phyloP scores from a whole-genome alignment of 2,113 vertebrate genomes.

The Passer domesticus region DNA sequence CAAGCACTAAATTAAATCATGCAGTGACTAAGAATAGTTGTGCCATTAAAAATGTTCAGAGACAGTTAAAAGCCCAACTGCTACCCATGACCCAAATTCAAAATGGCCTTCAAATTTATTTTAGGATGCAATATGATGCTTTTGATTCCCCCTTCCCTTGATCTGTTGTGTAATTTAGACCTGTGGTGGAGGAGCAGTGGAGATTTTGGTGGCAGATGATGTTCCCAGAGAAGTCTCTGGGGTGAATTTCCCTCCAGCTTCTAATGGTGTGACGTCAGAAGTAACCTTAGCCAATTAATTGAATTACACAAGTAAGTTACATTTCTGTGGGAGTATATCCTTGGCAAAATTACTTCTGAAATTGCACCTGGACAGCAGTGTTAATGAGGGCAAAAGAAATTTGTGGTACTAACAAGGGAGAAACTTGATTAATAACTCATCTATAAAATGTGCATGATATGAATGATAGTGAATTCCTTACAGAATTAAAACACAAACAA shows the following conservation, averaged over 20 bases:
- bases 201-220: neutral
- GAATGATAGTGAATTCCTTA: neutral
- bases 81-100: neutral
- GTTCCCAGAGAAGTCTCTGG: neutral
- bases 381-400: neutral
- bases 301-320: neutral
- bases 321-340: neutral
- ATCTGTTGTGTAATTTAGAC: neutral
- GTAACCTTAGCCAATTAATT: neutral
- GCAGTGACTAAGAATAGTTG: neutral
- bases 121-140: neutral
- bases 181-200: neutral
- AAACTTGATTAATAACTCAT: neutral
- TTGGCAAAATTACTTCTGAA: neutral
- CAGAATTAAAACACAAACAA: neutral
- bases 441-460: neutral
- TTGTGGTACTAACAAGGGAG: neutral
- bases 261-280: neutral
- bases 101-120: neutral
- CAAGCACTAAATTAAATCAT: neutral
- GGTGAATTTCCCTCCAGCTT: neutral
- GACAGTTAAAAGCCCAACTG: neutral
- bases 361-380: neutral
- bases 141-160: neutral
- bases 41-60: neutral